phyloP scores from a whole-genome alignment of 2,113 vertebrate species.

The Dolichotis patagonum region DNA sequence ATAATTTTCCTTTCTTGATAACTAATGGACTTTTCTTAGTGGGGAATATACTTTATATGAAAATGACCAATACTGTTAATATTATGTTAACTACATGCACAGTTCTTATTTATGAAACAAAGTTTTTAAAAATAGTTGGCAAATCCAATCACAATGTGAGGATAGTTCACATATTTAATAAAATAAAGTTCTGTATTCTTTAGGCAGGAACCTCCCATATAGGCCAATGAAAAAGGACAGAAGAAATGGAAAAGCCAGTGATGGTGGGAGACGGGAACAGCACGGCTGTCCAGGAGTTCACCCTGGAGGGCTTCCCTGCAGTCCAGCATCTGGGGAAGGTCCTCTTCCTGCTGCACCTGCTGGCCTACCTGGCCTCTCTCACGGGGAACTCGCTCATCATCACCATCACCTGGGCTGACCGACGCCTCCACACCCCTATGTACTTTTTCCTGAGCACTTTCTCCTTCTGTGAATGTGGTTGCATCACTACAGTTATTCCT shows the following conservation, averaged over 20 bases:
- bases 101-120: not conserved
- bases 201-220: not conserved
- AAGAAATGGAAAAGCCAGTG: not conserved
- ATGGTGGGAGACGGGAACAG: not conserved
- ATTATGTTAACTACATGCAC: not conserved
- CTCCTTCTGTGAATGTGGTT: conserved; percentile 54
- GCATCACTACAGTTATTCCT: conserved; percentile 37
- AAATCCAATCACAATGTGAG: accelerated
- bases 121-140: not conserved
- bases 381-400: conserved; percentile 32
- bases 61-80: not conserved
- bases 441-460: conserved; percentile 65
- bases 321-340: not conserved
- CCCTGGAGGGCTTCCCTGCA: conserved; percentile 27
- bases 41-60: not conserved
- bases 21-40: not conserved
- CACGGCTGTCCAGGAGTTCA: conserved; percentile 12
- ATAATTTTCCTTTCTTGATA: not conserved
- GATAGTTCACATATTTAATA: not conserved
- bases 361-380: conserved; percentile 41
- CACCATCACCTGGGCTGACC: not conserved
- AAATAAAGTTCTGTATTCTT: not conserved
- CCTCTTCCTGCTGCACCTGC: conserved; percentile 36
- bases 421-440: conserved; percentile 42
- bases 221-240: not conserved